Conservation (phyloP, 2,888 invertebrate species). For the Pteria penguin region DNA sequence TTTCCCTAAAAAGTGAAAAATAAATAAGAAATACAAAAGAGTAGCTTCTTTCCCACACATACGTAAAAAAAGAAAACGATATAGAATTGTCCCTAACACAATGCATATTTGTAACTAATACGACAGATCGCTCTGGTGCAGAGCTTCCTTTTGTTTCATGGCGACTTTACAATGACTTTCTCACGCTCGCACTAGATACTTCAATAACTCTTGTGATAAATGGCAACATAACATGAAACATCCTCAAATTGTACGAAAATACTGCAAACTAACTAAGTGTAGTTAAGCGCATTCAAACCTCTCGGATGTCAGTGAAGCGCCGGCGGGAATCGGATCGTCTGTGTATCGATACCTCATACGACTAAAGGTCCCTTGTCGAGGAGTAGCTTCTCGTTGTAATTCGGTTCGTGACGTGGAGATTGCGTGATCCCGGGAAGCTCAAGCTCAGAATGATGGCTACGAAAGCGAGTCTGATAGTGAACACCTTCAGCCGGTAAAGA, state of each 20-base stretch:
- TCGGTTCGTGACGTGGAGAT: background rate
- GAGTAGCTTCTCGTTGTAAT: background rate
- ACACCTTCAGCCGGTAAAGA: background rate
- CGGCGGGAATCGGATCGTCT: background rate
- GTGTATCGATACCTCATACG: background rate
- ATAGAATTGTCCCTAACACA: too few relatives aligned
- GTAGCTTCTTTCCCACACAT: too few relatives aligned
- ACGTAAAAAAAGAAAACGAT: too few relatives aligned
- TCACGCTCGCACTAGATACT: background rate
- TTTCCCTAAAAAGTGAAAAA: too few relatives aligned
- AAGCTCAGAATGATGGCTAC: background rate
- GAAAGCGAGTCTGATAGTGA: background rate
- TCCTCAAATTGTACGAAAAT: background rate
- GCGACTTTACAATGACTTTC: background rate
- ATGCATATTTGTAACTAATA: too few relatives aligned
- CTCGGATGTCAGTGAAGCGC: background rate
- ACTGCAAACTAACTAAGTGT: background rate
- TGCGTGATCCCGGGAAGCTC: background rate
- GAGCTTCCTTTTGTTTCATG: background rate
- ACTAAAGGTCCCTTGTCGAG: background rate
- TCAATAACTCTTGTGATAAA: background rate
- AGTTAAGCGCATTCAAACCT: background rate
- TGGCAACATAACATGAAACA: background rate
- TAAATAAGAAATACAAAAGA: too few relatives aligned
- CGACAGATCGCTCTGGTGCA: background rate